phyloP scores from a whole-genome alignment of 2,888 invertebrate species.

The Tetragnatha montana region DNA sequence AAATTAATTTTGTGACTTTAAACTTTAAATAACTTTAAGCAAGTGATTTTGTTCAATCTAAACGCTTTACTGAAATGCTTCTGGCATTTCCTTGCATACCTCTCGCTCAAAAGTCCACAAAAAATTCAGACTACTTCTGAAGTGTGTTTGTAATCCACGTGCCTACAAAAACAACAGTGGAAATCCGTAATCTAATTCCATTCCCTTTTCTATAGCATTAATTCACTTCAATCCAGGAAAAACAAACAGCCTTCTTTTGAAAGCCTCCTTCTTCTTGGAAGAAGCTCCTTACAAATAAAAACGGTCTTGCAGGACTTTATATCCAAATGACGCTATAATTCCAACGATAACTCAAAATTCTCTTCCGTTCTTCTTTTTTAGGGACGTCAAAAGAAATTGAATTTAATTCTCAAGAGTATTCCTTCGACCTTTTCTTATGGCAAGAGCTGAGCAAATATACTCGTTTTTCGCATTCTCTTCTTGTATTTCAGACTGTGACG shows the following conservation, averaged over 20 bases:
- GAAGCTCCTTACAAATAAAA: constrained; percentile 11
- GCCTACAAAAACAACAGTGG: not conserved
- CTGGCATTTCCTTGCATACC: no score
- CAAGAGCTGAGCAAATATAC: not conserved
- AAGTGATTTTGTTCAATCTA: no score
- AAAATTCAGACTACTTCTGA: no score
- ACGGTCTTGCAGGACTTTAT: not conserved
- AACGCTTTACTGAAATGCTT: no score
- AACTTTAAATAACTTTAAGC: no score
- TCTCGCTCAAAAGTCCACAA: no score
- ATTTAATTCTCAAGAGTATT: constrained; percentile 41
- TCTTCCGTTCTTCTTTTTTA: not conserved
- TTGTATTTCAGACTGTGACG: not conserved
- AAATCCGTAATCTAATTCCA: not conserved
- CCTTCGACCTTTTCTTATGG: not conserved
- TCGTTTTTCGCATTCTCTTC: not conserved
- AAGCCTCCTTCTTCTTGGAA: not conserved
- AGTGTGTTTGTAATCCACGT: no score
- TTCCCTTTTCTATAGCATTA: not conserved
- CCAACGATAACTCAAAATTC: constrained; percentile 46
- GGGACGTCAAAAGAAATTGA: constrained; percentile 36
- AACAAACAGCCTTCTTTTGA: not conserved
- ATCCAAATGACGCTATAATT: constrained; percentile 42
- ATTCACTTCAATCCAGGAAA: not conserved
- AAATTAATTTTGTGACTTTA: no score